Evolutionary conservation across 2,797 vertebrate species (phyloP), one percentile per base, ranked within the genome.

Genomic region (Channa striata): DNA sequence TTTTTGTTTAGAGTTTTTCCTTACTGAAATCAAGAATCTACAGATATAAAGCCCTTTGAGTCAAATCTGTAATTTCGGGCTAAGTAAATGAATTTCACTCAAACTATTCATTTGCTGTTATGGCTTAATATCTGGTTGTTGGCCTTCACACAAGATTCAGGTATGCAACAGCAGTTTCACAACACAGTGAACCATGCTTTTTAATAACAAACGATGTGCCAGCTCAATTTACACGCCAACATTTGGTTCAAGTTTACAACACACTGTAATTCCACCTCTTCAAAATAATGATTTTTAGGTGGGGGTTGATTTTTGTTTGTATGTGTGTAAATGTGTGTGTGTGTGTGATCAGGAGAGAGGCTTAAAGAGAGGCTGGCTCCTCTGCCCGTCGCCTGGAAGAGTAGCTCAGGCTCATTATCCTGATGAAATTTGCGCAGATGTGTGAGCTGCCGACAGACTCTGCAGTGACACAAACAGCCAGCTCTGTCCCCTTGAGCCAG

Each of bases 401-500:
- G 78, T 71, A 82, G 84, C 86, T 79, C 14, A 44, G 85, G 87
- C 91, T 94, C 92, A 93, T 94, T 94, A 93, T 93, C 92, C 90
- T 89, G 93, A 94, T 93, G 90, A 92, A 92, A 93, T 91, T 90
- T 91, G 87, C 71, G 83, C 92, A 94, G 93, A 94, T 91, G 92
- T 92, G 90, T 86, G 90, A 92, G 87, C 87, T 84, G 85, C 90
- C 78, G 88, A 93, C 92, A 93, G 89, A 90, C 89, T 92, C 86
- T 77, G 85, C 88, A 82, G 89, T 87, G 91, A 94, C 92, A 92
- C 91, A 91, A 92, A 93, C 91, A 93, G 90, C 86, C 88, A 86
- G 86, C 90, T 90, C 85, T 88, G 89, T 93, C 90, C 86, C 92
- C 91, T 79, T 79, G 84, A 92, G 92, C 91, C 90, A 90, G 89